Evolutionary conservation across 2,113 vertebrate genomes (phyloP).

Genomic region (Caranx ignobilis): DNA sequence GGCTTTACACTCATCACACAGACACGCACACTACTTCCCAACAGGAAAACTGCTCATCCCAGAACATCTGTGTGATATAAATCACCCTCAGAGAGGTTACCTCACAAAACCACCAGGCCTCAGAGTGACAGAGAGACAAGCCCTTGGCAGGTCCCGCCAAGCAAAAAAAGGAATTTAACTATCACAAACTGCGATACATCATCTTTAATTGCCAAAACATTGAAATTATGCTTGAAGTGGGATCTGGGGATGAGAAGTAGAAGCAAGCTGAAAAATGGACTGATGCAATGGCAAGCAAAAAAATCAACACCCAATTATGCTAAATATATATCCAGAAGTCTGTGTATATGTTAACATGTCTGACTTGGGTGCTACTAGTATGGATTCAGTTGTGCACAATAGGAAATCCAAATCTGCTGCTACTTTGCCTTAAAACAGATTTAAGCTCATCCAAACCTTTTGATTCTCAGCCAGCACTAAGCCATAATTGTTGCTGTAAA

Average conservation of each 20-base stretch:
- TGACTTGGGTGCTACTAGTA: background rate
- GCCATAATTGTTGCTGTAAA: background rate
- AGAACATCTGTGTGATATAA: conserved; percentile 76
- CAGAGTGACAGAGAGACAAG: conserved; percentile 56
- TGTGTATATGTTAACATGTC: conserved; percentile 13
- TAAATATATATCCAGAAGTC: conserved; percentile 46
- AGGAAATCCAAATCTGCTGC: conserved; percentile 7
- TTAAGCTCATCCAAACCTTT: background rate
- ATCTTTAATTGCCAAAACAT: conserved; percentile 58
- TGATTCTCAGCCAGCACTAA: conserved; percentile 2
- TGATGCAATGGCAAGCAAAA: conserved; percentile 30
- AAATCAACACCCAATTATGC: conserved; percentile 39
- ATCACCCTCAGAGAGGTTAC: conserved; percentile 63
- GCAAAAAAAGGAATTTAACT: conserved; percentile 49
- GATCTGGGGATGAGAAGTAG: conserved; percentile 47
- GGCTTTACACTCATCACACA: conserved; percentile 51
- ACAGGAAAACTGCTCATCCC: conserved; percentile 52
- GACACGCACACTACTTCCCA: conserved; percentile 50
- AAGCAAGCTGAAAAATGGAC: conserved; percentile 36
- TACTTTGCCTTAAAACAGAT: background rate
- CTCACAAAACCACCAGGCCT: conserved; percentile 63
- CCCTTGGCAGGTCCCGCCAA: conserved; percentile 34
- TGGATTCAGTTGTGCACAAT: conserved; percentile 19
- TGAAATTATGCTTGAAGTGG: conserved; percentile 52
- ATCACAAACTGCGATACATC: conserved; percentile 59